Percentiles rank a stretch among this genome's conserved stretches.
Conservation (phyloP, 1,140 invertebrate species). For the Pollicipes pollicipes region DNA sequence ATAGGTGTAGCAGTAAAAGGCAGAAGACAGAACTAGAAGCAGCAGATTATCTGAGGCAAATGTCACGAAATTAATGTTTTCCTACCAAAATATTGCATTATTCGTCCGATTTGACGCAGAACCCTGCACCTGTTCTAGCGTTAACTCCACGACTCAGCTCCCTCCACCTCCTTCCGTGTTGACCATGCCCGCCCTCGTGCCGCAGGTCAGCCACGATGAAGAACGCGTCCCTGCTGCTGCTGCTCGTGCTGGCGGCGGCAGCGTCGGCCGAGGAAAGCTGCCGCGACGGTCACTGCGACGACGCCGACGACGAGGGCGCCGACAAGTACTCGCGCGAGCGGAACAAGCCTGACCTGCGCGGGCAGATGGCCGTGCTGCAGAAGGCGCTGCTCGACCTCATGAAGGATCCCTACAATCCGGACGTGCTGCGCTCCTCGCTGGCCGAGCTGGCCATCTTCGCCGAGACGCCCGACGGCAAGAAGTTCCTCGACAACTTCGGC, state of each 20-base stretch:
- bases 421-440: not conserved
- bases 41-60: too few relatives aligned
- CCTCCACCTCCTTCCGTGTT: not conserved
- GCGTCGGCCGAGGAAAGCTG: not conserved
- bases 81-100: not conserved
- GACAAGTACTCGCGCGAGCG: not conserved
- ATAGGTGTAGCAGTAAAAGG: too few relatives aligned
- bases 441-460: not conserved
- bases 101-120: not conserved
- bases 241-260: not conserved
- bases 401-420: constrained; percentile 5
- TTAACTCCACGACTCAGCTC: not conserved
- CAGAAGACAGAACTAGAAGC: too few relatives aligned
- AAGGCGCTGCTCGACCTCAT: not conserved
- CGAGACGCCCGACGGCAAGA: not conserved
- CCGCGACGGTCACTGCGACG: not conserved
- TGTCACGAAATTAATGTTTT: not conserved
- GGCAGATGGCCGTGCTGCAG: not conserved
- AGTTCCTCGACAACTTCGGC: not conserved
- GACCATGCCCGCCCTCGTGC: not conserved
- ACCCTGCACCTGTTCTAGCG: too few relatives aligned
- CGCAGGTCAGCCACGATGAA: not conserved
- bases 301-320: not conserved
- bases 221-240: not conserved
- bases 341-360: not conserved